phyloP scores from a whole-genome alignment of 2,888 invertebrate genomes.

The Galeruca laticollis region DNA sequence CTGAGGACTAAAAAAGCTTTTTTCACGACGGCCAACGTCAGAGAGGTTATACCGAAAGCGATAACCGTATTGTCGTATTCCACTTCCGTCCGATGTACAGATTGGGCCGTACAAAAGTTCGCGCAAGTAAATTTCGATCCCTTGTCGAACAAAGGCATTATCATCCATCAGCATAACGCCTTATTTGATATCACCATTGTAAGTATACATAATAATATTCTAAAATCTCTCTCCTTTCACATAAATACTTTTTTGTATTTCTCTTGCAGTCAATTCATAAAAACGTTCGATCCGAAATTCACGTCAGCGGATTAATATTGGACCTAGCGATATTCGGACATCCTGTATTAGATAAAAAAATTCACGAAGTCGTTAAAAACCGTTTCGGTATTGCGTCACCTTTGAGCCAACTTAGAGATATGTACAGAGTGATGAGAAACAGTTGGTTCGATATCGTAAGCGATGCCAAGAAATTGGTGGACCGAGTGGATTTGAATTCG shows the following conservation, averaged over 20 bases:
- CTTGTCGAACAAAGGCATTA: slow-evolving; percentile 43
- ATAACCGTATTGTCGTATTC: slow-evolving; percentile 62
- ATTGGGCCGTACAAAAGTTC: slow-evolving; percentile 48
- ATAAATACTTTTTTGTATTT: neutral
- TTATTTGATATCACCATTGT: slow-evolving; percentile 59
- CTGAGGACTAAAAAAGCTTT: slow-evolving; percentile 75
- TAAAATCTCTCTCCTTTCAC: neutral
- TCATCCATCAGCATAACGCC: slow-evolving; percentile 59
- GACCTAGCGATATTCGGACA: slow-evolving; percentile 76
- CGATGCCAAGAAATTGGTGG: slow-evolving; percentile 35
- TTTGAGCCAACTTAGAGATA: slow-evolving; percentile 43
- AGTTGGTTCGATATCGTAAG: slow-evolving; percentile 34
- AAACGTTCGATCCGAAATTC: slow-evolving; percentile 65
- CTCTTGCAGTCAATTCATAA: slow-evolving; percentile 67
- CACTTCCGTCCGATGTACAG: slow-evolving; percentile 38
- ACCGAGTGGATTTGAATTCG: slow-evolving; percentile 62
- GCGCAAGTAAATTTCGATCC: slow-evolving; percentile 44
- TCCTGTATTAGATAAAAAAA: slow-evolving; percentile 70
- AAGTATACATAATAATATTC: slow-evolving; percentile 40
- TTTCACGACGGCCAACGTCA: slow-evolving; percentile 79
- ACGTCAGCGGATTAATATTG: slow-evolving; percentile 68
- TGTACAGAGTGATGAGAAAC: slow-evolving; percentile 55
- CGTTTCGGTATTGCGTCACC: slow-evolving; percentile 64
- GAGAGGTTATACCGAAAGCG: slow-evolving; percentile 69
- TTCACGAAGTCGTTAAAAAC: slow-evolving; percentile 67